Conservation (phyloP, 2,113 vertebrate species). For the Lamprotornis superbus region DNA sequence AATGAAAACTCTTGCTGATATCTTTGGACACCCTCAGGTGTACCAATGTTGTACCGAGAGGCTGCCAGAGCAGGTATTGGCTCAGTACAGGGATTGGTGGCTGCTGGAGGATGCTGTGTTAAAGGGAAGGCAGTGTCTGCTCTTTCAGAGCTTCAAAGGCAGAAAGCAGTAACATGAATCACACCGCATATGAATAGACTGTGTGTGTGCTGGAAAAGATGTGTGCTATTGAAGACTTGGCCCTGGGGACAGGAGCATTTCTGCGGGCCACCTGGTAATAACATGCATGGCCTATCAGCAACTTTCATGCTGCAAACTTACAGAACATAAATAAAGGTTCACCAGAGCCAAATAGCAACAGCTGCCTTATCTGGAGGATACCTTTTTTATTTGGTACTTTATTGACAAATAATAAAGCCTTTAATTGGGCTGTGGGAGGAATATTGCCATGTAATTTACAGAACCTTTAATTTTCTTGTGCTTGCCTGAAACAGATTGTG, state of each 20-base stretch:
- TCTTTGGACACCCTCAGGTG: not conserved
- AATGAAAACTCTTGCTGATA: not conserved
- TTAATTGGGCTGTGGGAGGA: slow-evolving; percentile 68
- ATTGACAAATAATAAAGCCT: slow-evolving; percentile 74
- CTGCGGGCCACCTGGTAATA: slow-evolving; percentile 30
- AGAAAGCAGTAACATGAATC: not conserved
- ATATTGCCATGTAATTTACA: slow-evolving; percentile 67
- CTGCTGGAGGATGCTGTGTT: not conserved
- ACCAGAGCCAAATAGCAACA: slow-evolving; percentile 41
- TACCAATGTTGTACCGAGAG: not conserved
- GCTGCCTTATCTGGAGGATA: slow-evolving; percentile 62
- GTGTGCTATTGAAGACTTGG: not conserved
- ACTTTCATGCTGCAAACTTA: slow-evolving; percentile 34
- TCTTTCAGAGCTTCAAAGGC: not conserved
- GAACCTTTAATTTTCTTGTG: slow-evolving; percentile 68
- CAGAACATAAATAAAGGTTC: slow-evolving; percentile 23
- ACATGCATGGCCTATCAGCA: slow-evolving; percentile 44
- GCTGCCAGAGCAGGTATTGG: not conserved
- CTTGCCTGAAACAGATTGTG: slow-evolving; percentile 63
- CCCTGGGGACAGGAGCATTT: not conserved
- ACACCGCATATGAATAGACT: rapidly evolving
- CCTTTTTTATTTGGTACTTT: slow-evolving; percentile 64
- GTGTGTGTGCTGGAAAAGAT: not conserved
- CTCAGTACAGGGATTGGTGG: rapidly evolving
- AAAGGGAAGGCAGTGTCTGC: not conserved